Conservation (phyloP, 2,888 invertebrate species). For the Chaetoderma sp. region DNA sequence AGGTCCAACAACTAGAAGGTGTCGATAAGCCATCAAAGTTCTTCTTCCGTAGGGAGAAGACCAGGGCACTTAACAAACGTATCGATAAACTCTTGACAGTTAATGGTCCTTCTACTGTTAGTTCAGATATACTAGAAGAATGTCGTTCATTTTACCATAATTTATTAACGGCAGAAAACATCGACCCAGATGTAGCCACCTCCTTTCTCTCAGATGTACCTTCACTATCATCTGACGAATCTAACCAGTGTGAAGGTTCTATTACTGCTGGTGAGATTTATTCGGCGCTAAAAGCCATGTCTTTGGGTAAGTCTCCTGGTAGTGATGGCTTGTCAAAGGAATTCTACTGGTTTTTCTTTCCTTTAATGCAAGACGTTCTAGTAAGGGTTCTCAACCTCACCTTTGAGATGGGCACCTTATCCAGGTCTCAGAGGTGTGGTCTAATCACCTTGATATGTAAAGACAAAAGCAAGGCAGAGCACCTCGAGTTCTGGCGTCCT, state of each 20-base stretch:
- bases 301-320: conserved; percentile 4
- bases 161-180: conserved; percentile 4
- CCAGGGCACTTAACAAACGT: not conserved
- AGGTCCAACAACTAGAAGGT: not conserved
- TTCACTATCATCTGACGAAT: not conserved
- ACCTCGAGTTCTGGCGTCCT: conserved; percentile 40
- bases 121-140: not conserved
- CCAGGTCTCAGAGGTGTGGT: not conserved
- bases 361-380: not conserved
- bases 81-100: not conserved
- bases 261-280: not conserved
- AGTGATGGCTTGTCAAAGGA: conserved; percentile 12
- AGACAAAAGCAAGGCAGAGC: conserved; percentile 23
- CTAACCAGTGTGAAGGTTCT: not conserved
- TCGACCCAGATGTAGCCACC: not conserved
- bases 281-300: conserved; percentile 3
- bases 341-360: conserved; percentile 9
- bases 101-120: not conserved
- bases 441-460: conserved; percentile 35
- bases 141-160: not conserved
- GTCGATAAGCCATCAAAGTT: conserved; percentile 8
- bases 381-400: not conserved
- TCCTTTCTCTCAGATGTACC: conserved; percentile 11
- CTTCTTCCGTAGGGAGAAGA: conserved; percentile 3
- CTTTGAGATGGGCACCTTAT: conserved; percentile 10